Conservation (phyloP, 2,888 invertebrate genomes). For the Caprella mutica region DNA sequence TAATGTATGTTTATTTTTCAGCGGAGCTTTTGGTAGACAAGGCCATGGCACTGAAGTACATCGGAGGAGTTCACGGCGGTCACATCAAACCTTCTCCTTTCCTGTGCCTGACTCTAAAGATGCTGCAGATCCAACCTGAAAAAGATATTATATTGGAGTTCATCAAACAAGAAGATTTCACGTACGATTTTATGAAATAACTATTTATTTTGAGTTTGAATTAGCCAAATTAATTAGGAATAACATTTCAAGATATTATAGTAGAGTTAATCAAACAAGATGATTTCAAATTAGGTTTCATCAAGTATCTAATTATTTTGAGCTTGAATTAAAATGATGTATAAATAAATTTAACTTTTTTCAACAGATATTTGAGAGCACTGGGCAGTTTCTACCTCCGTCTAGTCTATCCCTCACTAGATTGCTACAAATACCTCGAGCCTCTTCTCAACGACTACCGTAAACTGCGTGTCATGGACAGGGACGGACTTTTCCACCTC, state of each 20-base stretch:
- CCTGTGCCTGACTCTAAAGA: conserved; percentile 84
- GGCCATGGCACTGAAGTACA: conserved; percentile 81
- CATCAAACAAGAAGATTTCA: conserved; percentile 97
- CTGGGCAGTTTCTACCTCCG: conserved; percentile 94
- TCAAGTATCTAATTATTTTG: too few species aligned
- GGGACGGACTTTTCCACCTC: conserved; percentile 76
- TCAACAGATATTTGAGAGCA: conserved; percentile 73
- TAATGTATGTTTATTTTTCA: conserved; percentile 34
- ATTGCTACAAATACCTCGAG: conserved; percentile 95
- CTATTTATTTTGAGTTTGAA: too few species aligned
- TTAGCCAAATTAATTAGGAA: too few species aligned
- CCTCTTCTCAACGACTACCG: conserved; percentile 95
- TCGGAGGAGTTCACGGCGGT: conserved; percentile 93
- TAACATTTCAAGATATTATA: too few species aligned
- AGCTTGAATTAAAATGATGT: too few species aligned
- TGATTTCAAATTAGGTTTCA: conserved; percentile 82
- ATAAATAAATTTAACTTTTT: too few species aligned
- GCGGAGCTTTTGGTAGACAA: conserved; percentile 97
- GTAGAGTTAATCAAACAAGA: conserved; percentile 98
- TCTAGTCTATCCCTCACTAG: conserved; percentile 81
- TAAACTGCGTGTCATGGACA: conserved; percentile 77
- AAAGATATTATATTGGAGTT: conserved; percentile 99
- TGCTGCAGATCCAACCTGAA: conserved; percentile 98
- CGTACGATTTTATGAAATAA: conserved; percentile 48
- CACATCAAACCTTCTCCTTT: conserved; percentile 97